Conservation (phyloP, 2,888 invertebrate genomes). For the Pharmacophagus antenor region DNA sequence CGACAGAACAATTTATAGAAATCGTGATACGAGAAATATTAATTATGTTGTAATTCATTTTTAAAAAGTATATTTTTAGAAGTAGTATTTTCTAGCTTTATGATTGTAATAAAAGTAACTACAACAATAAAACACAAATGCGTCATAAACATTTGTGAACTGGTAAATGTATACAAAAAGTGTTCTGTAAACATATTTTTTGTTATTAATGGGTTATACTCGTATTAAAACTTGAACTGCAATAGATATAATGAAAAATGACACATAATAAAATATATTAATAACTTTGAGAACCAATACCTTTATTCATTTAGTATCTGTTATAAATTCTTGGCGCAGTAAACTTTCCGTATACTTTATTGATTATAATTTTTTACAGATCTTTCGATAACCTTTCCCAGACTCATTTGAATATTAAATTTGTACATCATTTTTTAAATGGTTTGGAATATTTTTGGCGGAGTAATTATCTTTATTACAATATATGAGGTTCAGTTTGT, state of each 20-base stretch:
- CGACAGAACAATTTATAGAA: conserved; percentile 7
- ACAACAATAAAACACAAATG: too few relatives aligned
- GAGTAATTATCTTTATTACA: too few relatives aligned
- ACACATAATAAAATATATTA: conserved; percentile 9
- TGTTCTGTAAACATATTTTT: not conserved
- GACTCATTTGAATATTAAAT: too few relatives aligned
- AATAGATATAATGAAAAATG: conserved; percentile 19
- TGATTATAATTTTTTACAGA: not conserved
- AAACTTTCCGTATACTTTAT: not conserved
- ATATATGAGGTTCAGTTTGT: too few relatives aligned
- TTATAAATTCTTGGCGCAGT: not conserved
- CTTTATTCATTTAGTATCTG: conserved; percentile 22
- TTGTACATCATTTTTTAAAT: too few relatives aligned
- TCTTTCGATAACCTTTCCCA: too few relatives aligned
- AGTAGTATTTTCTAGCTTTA: not conserved
- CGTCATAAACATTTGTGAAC: too few relatives aligned
- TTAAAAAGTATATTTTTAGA: not conserved
- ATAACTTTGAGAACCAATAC: conserved; percentile 6
- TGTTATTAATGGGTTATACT: not conserved
- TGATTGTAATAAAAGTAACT: too few relatives aligned
- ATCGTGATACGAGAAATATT: not conserved
- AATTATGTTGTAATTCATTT: not conserved
- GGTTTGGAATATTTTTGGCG: too few relatives aligned
- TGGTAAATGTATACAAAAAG: too few relatives aligned
- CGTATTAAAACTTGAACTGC: not conserved